Percentiles rank a stretch among this genome's conserved stretches.
Conservation (phyloP, 2,888 invertebrate species). For the Artemia sp. region DNA sequence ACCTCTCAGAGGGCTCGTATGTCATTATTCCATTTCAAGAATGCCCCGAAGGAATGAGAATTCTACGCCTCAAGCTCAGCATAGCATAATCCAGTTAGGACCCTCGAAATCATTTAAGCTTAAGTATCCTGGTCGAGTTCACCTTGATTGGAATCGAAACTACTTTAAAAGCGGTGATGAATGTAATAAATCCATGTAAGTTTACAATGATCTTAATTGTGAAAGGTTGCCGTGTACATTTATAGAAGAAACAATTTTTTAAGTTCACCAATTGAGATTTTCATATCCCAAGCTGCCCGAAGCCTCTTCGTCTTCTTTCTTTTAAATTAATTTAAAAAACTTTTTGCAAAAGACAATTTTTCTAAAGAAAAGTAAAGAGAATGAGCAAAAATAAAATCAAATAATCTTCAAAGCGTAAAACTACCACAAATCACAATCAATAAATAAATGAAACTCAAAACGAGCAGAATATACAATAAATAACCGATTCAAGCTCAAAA, state of each 20-base stretch:
- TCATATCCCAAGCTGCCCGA: too few relatives aligned
- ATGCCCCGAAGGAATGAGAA: neutral
- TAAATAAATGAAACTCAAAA: too few relatives aligned
- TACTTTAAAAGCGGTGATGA: conserved; percentile 7
- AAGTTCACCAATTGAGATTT: too few relatives aligned
- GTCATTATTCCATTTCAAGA: neutral
- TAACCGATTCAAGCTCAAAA: too few relatives aligned
- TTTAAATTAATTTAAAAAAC: too few relatives aligned
- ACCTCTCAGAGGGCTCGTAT: neutral
- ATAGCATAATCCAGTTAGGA: neutral
- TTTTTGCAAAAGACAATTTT: too few relatives aligned
- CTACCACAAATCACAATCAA: too few relatives aligned
- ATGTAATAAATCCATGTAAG: neutral
- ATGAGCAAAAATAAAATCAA: too few relatives aligned
- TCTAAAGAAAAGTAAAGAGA: too few relatives aligned
- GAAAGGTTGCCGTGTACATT: neutral
- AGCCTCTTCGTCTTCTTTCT: too few relatives aligned
- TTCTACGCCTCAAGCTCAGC: neutral
- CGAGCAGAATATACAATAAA: too few relatives aligned
- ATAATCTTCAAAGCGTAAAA: too few relatives aligned
- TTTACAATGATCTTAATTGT: neutral
- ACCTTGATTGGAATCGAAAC: neutral
- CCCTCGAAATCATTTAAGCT: neutral
- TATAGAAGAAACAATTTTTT: neutral
- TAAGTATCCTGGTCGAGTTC: conserved; percentile 2